Evolutionary conservation across 92 coral and sea anemone genomes (phyloP), one percentile per base, ranked within the genome.

Genomic region (Palythoa caribaeorum): DNA sequence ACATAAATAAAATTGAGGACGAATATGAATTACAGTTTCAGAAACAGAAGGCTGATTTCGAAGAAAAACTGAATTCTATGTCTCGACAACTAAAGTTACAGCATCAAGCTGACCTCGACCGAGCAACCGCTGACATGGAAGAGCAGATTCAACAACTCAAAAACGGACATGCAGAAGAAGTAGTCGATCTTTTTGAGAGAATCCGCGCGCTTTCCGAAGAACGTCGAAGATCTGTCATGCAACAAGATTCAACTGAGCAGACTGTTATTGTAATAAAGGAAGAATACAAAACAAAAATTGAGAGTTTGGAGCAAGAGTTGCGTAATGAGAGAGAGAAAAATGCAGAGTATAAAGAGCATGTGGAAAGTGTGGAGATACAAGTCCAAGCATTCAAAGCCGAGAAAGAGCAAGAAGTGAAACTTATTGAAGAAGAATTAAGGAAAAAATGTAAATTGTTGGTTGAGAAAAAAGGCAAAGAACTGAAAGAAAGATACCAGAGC

Each of bases 61-160:
- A 96, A 74, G 96, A 96, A 52, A 92, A 91, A 80, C 91, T 96
- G n/a, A 92, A 91, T 36, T 89, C 93, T 40, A 88, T 95, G n/a
- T 98, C 96, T 59, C 92, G 94, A n/a, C 98, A 96, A 77, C 83
- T 95, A 68, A 93, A 93, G 71, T 76, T 92, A 16, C 99, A 96
- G 65, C 91, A 94, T 78, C 99, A 96, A 78, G 88, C 92, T 57
- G 99, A 95, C 80, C 93, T 96, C 53, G 98, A 94, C n/a, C 89
- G 94, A 77, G 98, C 93, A 76, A 95, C 98, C 13, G 92, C 94
- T 47, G 99, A 95, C 78, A 96, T 96, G 96, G 99, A 96, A 78
- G 99, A 96, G 38, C 99, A 96, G 93, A 92, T 96, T 86, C 98
- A 95, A 79, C 92, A 87, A 60, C 91, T 96, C 66, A 93, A 94